Evolutionary conservation across 2,888 invertebrate genomes (phyloP), one percentile per base, ranked within the genome.

Genomic region (Trissonchulus sp.): DNA sequence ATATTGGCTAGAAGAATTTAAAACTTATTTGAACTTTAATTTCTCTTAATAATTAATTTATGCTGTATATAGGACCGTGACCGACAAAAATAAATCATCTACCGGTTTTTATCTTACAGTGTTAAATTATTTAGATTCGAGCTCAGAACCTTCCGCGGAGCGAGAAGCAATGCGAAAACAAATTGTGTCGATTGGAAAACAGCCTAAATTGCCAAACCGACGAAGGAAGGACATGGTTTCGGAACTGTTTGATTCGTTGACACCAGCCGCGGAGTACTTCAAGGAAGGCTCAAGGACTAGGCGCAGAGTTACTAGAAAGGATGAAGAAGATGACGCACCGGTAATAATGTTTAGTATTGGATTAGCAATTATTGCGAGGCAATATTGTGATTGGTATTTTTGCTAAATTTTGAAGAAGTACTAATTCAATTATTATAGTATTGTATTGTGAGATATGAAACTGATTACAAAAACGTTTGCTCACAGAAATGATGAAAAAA

Each of bases 121-220:
- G n/a, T n/a, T n/a, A n/a, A n/a, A n/a, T n/a, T n/a, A n/a, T n/a
- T n/a, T n/a, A n/a, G n/a, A n/a, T n/a, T n/a, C n/a, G n/a, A n/a
- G n/a, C n/a, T n/a, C n/a, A n/a, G n/a, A n/a, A 37, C 37, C 74
- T 2, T 34, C 68, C 2, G 36, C 15, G 31, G 28, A 73, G 2
- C 15, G 23, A 35, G 75, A 75, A 2, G 60, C 75, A 33, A 75
- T 63, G 72, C 68, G 80, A 30, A 75, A 79, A 48, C 80, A 81
- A 68, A 82, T 83, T 78, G 79, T 80, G 68, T 81, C 81, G 3
- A 77, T 83, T 23, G 83, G 83, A 65, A 83, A 83, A 75, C 82
- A 81, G 60, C 82, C 82, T 0, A 82, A 82, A 76, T 78, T 73
- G 8, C 77, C 78, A 18, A 18, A 74, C 33, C 31, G n/a, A 1